Percentiles rank a stretch among this genome's conserved stretches.
Evolutionary conservation across 2,113 vertebrate genomes (phyloP).

Genomic region (Thryonomys swinderianus): DNA sequence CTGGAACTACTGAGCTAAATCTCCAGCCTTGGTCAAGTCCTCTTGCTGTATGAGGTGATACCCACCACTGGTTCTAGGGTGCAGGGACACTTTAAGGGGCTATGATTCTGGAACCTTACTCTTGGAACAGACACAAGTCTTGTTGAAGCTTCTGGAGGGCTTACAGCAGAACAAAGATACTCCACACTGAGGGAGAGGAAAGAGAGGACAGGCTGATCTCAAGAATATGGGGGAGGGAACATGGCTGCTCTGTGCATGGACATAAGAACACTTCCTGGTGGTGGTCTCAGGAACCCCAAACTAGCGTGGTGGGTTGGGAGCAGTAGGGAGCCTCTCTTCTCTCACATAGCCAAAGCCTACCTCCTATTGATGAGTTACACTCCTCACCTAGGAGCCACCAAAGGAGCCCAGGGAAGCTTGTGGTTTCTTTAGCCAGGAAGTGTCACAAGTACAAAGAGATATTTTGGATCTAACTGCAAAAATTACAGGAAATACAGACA

Average conservation of each 20-base stretch:
- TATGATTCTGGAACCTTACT: background rate
- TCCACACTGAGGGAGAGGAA: background rate
- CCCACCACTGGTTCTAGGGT: background rate
- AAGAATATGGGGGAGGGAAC: fast-evolving
- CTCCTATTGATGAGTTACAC: background rate
- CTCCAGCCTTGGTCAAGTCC: background rate
- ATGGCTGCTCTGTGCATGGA: fast-evolving
- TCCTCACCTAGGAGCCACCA: background rate
- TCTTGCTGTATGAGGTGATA: background rate
- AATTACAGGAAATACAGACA: background rate
- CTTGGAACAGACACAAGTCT: background rate
- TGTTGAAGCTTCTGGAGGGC: background rate
- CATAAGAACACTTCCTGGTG: no score
- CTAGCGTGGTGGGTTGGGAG: background rate
- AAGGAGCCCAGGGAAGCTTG: background rate
- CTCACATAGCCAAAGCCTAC: background rate
- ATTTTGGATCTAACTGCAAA: background rate
- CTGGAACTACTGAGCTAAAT: no score
- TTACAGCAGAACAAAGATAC: background rate
- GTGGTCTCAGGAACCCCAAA: background rate
- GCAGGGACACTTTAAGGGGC: background rate
- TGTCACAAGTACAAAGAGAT: background rate
- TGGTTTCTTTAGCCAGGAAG: background rate
- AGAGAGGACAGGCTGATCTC: background rate
- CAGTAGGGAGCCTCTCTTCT: background rate